Evolutionary conservation across 2,113 vertebrate genomes (phyloP).

Genomic region (Stigmatopora nigra): DNA sequence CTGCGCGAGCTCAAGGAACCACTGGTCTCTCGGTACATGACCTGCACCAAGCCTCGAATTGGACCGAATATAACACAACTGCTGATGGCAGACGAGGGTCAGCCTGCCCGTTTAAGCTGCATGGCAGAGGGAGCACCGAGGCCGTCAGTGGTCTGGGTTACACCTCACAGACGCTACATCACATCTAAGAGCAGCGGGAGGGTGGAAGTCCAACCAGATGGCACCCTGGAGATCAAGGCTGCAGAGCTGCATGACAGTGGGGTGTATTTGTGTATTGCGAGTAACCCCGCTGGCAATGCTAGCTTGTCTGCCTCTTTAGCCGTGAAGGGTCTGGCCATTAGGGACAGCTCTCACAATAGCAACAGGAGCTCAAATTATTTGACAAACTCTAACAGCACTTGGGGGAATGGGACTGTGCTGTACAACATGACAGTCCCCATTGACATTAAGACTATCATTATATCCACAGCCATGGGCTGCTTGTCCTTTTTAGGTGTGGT

Average conservation of each 20-base stretch:
- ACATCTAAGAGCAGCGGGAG: slow-evolving; percentile 89
- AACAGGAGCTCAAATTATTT: slow-evolving; percentile 91
- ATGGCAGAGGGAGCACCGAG: slow-evolving; percentile 84
- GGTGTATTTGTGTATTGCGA: slow-evolving; percentile 89
- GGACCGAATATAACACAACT: slow-evolving; percentile 85
- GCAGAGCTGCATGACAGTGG: slow-evolving; percentile 96
- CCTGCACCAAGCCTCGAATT: slow-evolving; percentile 87
- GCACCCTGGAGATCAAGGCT: slow-evolving; percentile 89
- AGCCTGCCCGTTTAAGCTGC: slow-evolving; percentile 87
- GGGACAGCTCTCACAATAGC: slow-evolving; percentile 80
- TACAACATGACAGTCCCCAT: slow-evolving; percentile 92
- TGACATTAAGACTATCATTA: slow-evolving; percentile 96
- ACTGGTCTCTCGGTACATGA: slow-evolving; percentile 86
- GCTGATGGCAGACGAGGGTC: slow-evolving; percentile 86
- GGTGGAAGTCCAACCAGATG: slow-evolving; percentile 87
- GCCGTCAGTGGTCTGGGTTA: slow-evolving; percentile 87
- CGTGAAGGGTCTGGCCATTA: slow-evolving; percentile 80
- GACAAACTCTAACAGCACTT: slow-evolving; percentile 87
- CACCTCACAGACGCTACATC: slow-evolving; percentile 87
- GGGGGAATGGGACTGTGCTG: slow-evolving; percentile 84
- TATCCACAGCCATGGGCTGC: slow-evolving; percentile 98
- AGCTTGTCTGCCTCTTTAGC: slow-evolving; percentile 86
- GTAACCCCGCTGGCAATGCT: slow-evolving; percentile 91
- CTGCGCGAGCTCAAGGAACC: slow-evolving; percentile 87
- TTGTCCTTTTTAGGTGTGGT: slow-evolving; percentile 96